Percentiles rank a stretch among this genome's conserved stretches.
Conservation (phyloP, 2,888 invertebrate genomes). For the Adelognathus sp. region DNA sequence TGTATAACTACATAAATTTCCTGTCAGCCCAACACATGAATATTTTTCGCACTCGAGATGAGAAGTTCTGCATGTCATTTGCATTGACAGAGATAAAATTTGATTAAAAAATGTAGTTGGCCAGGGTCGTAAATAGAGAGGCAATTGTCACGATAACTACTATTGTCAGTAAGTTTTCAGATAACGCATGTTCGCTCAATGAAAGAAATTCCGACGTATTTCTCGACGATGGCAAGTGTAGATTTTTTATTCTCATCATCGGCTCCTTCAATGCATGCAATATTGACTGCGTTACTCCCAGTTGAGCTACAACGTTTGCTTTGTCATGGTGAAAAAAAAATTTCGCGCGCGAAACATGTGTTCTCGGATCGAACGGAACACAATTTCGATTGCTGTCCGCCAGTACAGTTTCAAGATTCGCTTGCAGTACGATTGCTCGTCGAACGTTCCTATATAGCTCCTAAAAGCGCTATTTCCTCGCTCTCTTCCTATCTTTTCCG, state of each 20-base stretch:
- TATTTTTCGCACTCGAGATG: neutral
- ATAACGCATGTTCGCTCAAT: neutral
- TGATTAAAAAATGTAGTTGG: neutral
- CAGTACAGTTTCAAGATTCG: neutral
- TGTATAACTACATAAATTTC: too few species aligned
- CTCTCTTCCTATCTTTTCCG: neutral
- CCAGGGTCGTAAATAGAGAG: too few species aligned
- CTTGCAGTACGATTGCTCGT: neutral
- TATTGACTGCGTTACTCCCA: too few species aligned
- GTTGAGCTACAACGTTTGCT: neutral
- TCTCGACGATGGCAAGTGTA: neutral
- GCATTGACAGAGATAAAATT: neutral
- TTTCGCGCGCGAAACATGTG: neutral
- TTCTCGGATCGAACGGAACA: neutral
- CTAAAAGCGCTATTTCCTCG: constrained; percentile 10
- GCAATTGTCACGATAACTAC: too few species aligned
- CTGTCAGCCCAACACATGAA: constrained; percentile 14
- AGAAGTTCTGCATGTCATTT: neutral
- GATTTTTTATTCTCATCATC: too few species aligned
- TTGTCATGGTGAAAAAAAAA: neutral
- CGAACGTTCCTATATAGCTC: constrained; percentile 9
- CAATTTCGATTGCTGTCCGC: neutral
- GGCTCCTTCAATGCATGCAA: too few species aligned
- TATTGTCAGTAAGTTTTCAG: too few species aligned
- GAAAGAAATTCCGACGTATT: neutral